Percentiles rank a stretch among this genome's conserved stretches.
phyloP scores from a whole-genome alignment of 2,797 vertebrate species.

The Myotis pilosus region DNA sequence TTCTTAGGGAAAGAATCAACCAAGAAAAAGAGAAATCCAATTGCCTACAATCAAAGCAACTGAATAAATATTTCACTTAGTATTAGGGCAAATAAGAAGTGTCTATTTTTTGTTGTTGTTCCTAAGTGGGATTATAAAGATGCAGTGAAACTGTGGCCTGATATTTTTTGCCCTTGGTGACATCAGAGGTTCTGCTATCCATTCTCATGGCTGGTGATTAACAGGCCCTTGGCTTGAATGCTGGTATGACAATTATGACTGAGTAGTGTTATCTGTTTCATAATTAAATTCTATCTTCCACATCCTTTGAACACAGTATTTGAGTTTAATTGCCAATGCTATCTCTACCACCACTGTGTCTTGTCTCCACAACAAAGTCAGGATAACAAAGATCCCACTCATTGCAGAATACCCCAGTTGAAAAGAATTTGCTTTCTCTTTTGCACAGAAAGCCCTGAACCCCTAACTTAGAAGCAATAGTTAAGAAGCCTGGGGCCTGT shows the following conservation, averaged over 20 bases:
- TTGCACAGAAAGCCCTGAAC: neutral
- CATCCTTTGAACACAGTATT: slow-evolving; percentile 55
- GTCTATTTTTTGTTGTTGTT: neutral
- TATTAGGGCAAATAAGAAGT: neutral
- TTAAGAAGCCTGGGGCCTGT: neutral
- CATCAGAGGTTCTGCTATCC: neutral
- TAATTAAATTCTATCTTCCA: slow-evolving; percentile 72
- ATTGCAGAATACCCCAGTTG: neutral
- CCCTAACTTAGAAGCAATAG: slow-evolving; percentile 32
- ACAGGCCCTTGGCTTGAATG: neutral
- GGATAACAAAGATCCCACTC: neutral
- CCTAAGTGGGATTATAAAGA: slow-evolving; percentile 22
- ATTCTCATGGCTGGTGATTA: slow-evolving; percentile 40
- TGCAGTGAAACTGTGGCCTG: slow-evolving; percentile 22
- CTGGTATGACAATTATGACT: slow-evolving; percentile 65
- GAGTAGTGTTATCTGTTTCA: slow-evolving; percentile 62
- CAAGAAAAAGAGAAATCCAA: slow-evolving; percentile 5
- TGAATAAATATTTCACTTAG: neutral
- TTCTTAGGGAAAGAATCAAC: slow-evolving; percentile 20
- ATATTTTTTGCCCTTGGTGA: slow-evolving; percentile 48
- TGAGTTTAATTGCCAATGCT: slow-evolving; percentile 59
- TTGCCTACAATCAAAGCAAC: neutral
- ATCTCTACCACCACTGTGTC: neutral
- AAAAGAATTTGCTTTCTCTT: slow-evolving; percentile 32
- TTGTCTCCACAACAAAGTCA: slow-evolving; percentile 53